Conservation (phyloP, 2,113 vertebrate species). For the Bostrychus sinensis region DNA sequence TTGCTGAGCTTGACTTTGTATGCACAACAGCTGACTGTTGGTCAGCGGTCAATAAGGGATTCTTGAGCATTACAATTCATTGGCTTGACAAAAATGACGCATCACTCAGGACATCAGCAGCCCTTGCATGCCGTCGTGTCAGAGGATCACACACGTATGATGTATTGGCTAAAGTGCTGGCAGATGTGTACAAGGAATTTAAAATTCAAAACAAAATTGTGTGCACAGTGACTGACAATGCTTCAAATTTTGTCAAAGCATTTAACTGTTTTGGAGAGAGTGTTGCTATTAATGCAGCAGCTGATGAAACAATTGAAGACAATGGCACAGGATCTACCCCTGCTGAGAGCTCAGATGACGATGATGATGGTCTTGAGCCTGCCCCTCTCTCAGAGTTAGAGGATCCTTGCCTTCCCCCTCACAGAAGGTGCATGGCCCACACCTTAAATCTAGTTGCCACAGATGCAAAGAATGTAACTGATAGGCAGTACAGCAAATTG, state of each 20-base stretch:
- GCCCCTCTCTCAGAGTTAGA: conserved; percentile 14
- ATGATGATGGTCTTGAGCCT: conserved; percentile 6
- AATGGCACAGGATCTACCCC: not conserved
- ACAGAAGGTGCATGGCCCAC: conserved; percentile 20
- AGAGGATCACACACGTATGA: conserved; percentile 7
- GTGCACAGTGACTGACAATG: conserved; percentile 5
- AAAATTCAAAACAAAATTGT: conserved; percentile 3
- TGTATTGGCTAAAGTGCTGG: not conserved
- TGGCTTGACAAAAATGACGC: conserved; percentile 18
- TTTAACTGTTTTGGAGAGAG: conserved; percentile 4
- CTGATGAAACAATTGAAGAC: not conserved
- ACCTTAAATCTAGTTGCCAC: conserved; percentile 13
- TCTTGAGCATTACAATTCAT: conserved; percentile 9
- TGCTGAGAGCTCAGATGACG: conserved; percentile 21
- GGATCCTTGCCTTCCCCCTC: conserved; percentile 6
- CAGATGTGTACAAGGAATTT: not conserved
- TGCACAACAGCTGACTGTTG: not conserved
- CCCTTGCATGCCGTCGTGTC: not conserved
- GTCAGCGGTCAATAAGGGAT: not conserved
- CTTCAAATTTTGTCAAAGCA: conserved; percentile 10
- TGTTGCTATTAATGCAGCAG: not conserved
- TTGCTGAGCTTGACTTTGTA: not conserved
- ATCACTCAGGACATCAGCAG: not conserved
- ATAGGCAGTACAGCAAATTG: too few relatives aligned
- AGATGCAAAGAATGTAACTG: not conserved